Evolutionary conservation across 2,888 invertebrate genomes (phyloP), one percentile per base, ranked within the genome.

Genomic region (Stramonita haemastoma): DNA sequence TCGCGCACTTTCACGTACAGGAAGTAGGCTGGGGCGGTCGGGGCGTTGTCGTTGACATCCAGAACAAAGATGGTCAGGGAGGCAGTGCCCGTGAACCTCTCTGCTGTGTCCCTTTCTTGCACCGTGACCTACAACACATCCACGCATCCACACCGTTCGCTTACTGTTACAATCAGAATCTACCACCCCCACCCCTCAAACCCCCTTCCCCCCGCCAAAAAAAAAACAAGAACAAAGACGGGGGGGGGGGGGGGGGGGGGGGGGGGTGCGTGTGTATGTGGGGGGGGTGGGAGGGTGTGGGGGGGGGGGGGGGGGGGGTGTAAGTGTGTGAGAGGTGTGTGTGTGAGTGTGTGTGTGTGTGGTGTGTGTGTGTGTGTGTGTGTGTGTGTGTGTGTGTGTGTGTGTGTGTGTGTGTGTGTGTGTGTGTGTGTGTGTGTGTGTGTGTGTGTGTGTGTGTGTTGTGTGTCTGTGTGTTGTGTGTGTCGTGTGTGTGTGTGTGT

Each of bases 41-140:
- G 95, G 0, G 90, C 60, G 87, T 94, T 93, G 92, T 95, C 95
- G 91, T 95, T 95, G 29, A 91, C 91, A 92, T 95, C 94, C 85
- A 93, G 57, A 13, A 95, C 92, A 86, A 91, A 92, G 17, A 95
- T 91, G 0, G 92, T 93, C 70, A 95, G 79, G 8, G 91, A 92
- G 1, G 91, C 90, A 0, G 93, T 93, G 29, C 92, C 91, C 1
- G 93, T 92, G 29, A 91, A 89, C 57, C 91, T 91, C n/a, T 91
- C 90, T 19, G 91, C 77, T 8, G 92, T 92, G 56, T 90, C 91
- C 13, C 86, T 87, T 88, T 95, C 87, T n/a, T 84, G 66, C 32
- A 91, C 88, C 8, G 77, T 89, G 19, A 90, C 89, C 91, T 91
- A 66, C 4, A 86, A 60, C 19, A 60, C 60, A 60, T 60, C 11